Percentiles rank a stretch among this genome's conserved stretches.
These are phyloP conservation scores for Cyrtodaria siliqua DNA, from an alignment of 2,888 invertebrate genomes.

Conservation along the genomic window DNA sequence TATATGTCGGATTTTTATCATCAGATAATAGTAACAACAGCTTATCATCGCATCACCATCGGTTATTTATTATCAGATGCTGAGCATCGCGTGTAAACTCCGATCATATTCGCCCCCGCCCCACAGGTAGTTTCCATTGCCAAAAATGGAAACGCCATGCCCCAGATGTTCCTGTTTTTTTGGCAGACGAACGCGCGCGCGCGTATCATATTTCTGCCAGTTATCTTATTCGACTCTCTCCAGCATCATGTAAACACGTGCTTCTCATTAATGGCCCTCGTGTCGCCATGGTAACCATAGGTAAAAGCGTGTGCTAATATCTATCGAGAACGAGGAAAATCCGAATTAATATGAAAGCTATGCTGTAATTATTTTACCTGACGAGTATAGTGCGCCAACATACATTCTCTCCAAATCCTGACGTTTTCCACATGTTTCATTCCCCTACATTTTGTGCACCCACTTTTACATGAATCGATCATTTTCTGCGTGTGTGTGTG, in stretches of 20 bases:
- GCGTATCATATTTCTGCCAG: conserved; percentile 28
- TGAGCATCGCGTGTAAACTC: no score
- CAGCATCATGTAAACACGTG: conserved; percentile 42
- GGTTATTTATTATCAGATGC: no score
- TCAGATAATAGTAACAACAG: no score
- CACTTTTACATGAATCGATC: no score
- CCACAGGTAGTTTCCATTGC: conserved; percentile 15
- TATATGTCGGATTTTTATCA: no score
- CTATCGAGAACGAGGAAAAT: not conserved
- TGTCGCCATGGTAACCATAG: conserved; percentile 55
- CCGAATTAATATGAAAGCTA: conserved; percentile 10
- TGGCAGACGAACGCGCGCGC: not conserved
- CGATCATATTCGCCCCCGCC: not conserved
- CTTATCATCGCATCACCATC: no score
- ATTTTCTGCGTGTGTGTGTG: no score
- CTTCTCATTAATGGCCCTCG: conserved; percentile 43
- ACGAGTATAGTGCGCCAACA: no score
- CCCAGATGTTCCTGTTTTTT: conserved; percentile 17
- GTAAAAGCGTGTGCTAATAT: conserved; percentile 49
- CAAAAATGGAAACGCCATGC: conserved; percentile 46
- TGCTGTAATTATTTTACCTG: not conserved
- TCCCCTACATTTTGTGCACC: no score
- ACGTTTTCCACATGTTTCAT: no score
- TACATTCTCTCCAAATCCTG: no score
- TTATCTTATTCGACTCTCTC: conserved; percentile 7